Base-by-base conservation (phyloP, 2,888 invertebrate species). In the Malthinus flaveolus region DNA sequence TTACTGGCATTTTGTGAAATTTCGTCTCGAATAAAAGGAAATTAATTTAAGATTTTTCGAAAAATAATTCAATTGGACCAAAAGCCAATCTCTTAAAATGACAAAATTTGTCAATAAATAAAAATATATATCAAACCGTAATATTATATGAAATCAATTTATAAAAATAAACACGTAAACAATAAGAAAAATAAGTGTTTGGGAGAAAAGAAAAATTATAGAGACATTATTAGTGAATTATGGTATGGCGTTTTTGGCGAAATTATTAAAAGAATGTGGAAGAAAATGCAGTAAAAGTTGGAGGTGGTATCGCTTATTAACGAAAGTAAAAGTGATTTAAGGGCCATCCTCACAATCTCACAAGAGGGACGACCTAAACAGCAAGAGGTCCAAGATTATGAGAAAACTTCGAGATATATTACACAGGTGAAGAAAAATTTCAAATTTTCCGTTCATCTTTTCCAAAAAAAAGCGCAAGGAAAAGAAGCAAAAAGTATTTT, bases 331-430 rank as follows among this genome's bases (percentile, higher is more conserved):
- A 39, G 39, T 69, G 69, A 68, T 69, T 68, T 69, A 23, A 69
- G 56, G 60, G 44, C 47, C 47, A 42, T 50, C 49, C 23, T 23
- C 5, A 36, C 49, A 61, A 63, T 47, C 23, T 23, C 5, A 36
- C 49, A 61, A 63, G 61, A 54, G 56, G 61, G 56, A 64, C 53
- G 61, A 63, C 56, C 62, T 3, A 23, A 62, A 62, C 68, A 65
- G 67, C 67, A 58, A 66, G 66, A 52, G 69, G 67, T 61, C 67
- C 5, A 55, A 64, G 60, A 64, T 70, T 70, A 70, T 70, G 70
- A 70, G 70, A 67, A 70, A 70, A 70, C 68, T 70, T 70, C 56
- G 23, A 15, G 67, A 70, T 66, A 67, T 67, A 70, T 63, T 66
- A 67, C 67, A 64, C 67, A 64, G 61, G 60, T 63, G 56, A 23